Conservation (phyloP, 2,888 invertebrate genomes). For the Entomobrya multifasciata region DNA sequence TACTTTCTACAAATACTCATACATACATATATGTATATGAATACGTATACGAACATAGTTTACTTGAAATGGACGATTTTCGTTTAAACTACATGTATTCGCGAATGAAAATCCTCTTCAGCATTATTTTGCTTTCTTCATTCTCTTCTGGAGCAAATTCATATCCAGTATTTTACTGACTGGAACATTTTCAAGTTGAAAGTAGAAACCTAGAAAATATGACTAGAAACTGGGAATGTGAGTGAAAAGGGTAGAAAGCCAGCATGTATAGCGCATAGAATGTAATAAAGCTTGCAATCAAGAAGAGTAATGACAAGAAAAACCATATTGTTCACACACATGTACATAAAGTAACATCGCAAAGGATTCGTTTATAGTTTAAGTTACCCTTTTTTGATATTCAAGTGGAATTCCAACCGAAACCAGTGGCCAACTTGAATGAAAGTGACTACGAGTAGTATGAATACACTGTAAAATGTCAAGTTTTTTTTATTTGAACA, state of each 20-base stretch:
- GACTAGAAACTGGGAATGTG: not conserved
- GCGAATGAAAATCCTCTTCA: no score
- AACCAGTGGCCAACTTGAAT: no score
- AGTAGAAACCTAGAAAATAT: slow-evolving; percentile 7
- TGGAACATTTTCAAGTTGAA: slow-evolving; percentile 12
- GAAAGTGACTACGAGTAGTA: no score
- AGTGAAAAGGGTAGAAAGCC: not conserved
- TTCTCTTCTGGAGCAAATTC: no score
- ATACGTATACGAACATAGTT: not conserved
- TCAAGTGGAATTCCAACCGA: no score
- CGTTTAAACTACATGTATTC: not conserved
- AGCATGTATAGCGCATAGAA: not conserved
- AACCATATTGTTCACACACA: slow-evolving; percentile 8
- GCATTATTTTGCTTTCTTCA: no score
- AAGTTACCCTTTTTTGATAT: no score
- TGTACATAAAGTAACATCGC: not conserved
- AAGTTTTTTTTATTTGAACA: slow-evolving; percentile 15
- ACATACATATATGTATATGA: no score
- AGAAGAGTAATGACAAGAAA: slow-evolving; percentile 19
- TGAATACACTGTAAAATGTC: no score
- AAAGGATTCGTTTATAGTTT: no score
- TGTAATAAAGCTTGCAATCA: slow-evolving; percentile 21
- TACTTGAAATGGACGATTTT: not conserved
- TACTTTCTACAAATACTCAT: no score
- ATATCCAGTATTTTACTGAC: no score